Conservation (phyloP, 1,140 invertebrate genomes). For the Cepaea nemoralis region DNA sequence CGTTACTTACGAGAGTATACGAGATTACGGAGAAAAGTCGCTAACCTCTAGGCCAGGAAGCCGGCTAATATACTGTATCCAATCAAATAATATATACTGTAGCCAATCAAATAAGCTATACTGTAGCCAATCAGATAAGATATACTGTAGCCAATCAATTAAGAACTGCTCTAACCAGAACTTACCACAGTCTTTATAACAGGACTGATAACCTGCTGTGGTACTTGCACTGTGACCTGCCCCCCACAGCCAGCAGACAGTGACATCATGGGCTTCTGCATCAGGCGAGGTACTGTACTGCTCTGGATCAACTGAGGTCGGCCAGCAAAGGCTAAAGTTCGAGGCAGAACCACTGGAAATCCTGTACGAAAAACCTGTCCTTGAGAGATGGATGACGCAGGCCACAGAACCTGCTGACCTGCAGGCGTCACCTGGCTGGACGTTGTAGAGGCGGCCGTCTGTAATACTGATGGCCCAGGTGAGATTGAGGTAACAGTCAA, state of each 20-base stretch:
- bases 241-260: neutral
- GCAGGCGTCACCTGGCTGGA: neutral
- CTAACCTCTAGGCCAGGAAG: no score
- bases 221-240: constrained; percentile 16
- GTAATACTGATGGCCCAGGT: neutral
- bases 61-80: no score
- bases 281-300: neutral
- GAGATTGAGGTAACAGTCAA: constrained; percentile 33
- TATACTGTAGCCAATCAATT: no score
- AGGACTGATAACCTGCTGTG: neutral
- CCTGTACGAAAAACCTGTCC: constrained; percentile 13
- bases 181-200: constrained; percentile 18
- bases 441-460: neutral
- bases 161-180: no score
- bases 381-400: neutral
- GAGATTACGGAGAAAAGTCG: no score
- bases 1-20: no score
- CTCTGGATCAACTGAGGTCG: constrained; percentile 14
- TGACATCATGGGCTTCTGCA: constrained; percentile 14
- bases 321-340: constrained; percentile 6
- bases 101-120: no score
- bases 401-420: neutral
- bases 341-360: constrained; percentile 28
- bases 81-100: no score
- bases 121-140: no score